Percentiles rank a stretch among this genome's conserved stretches.
Evolutionary conservation across 2,113 vertebrate species (phyloP).

Genomic region (Python bivittatus): DNA sequence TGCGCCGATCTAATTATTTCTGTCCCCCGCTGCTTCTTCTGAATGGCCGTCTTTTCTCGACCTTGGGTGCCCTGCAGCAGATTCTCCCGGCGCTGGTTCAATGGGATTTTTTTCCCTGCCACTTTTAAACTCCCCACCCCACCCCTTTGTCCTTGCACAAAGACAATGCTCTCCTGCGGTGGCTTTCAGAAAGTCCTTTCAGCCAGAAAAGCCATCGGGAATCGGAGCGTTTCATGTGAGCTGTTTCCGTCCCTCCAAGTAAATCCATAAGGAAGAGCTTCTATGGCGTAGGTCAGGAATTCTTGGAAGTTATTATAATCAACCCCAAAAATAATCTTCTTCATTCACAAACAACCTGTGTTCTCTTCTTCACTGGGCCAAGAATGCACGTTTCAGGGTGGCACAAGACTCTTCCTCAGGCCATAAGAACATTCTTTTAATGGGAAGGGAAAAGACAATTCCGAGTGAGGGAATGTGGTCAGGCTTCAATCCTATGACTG

Average conservation of each 20-base stretch:
- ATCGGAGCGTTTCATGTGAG: constrained; percentile 30
- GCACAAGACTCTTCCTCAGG: background rate
- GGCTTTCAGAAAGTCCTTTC: constrained; percentile 60
- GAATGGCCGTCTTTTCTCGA: constrained; percentile 49
- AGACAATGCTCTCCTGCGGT: constrained; percentile 53
- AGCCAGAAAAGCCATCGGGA: constrained; percentile 37
- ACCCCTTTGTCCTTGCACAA: constrained; percentile 44
- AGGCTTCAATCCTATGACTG: too few species aligned
- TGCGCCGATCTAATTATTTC: constrained; percentile 62
- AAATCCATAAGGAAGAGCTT: background rate
- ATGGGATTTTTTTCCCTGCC: constrained; percentile 15
- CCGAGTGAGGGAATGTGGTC: background rate
- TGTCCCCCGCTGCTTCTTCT: constrained; percentile 66
- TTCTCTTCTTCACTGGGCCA: too few species aligned
- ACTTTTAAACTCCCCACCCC: background rate
- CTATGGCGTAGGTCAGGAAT: background rate
- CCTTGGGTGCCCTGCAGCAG: constrained; percentile 47
- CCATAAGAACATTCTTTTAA: too few species aligned
- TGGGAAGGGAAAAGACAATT: background rate
- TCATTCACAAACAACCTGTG: too few species aligned
- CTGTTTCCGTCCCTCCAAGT: background rate
- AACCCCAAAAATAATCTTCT: background rate
- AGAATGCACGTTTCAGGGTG: background rate
- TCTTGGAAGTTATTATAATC: too few species aligned
- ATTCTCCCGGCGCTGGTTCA: constrained; percentile 47